A percentile compares a stretch with the other conserved stretches of the same genome.
Evolutionary conservation across 92 coral and sea anemone genomes (phyloP).

Genomic region (Actinernus sp.): DNA sequence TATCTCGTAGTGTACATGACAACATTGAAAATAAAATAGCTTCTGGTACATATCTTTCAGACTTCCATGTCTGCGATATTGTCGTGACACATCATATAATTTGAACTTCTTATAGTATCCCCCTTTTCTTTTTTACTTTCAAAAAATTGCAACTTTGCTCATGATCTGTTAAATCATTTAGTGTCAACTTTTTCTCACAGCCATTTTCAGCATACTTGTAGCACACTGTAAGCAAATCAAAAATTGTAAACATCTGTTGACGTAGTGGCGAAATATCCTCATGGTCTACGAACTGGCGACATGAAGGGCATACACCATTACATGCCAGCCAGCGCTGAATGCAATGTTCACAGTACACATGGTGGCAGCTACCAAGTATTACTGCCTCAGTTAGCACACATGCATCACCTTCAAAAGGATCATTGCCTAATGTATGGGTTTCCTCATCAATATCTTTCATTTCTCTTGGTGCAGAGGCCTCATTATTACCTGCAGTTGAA

Average conservation of each 20-base stretch:
- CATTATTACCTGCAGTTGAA: background rate
- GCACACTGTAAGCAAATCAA: conserved; percentile 11
- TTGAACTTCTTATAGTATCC: conserved; percentile 24
- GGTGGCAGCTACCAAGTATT: conserved; percentile 20
- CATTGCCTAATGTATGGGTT: background rate
- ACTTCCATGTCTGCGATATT: conserved; percentile 15
- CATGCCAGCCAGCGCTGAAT: conserved; percentile 11
- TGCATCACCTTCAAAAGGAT: conserved; percentile 24
- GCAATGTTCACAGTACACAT: conserved; percentile 29
- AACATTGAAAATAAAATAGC: conserved; percentile 27
- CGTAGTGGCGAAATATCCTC: conserved; percentile 12
- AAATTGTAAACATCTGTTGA: conserved; percentile 24
- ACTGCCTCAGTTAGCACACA: conserved; percentile 22
- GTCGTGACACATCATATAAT: conserved; percentile 21
- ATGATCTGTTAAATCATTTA: background rate
- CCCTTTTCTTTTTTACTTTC: conserved; percentile 16
- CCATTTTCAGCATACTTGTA: conserved; percentile 28
- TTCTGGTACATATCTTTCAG: conserved; percentile 10
- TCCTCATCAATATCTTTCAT: background rate
- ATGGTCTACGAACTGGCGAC: conserved; percentile 8
- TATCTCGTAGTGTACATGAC: conserved; percentile 1
- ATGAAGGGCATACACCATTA: conserved; percentile 38
- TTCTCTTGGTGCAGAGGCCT: background rate
- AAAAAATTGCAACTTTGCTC: conserved; percentile 13
- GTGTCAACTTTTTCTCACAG: conserved; percentile 7